phyloP scores from a whole-genome alignment of 92 coral and sea anemone genomes.

The Chrysogorgia sp. region DNA sequence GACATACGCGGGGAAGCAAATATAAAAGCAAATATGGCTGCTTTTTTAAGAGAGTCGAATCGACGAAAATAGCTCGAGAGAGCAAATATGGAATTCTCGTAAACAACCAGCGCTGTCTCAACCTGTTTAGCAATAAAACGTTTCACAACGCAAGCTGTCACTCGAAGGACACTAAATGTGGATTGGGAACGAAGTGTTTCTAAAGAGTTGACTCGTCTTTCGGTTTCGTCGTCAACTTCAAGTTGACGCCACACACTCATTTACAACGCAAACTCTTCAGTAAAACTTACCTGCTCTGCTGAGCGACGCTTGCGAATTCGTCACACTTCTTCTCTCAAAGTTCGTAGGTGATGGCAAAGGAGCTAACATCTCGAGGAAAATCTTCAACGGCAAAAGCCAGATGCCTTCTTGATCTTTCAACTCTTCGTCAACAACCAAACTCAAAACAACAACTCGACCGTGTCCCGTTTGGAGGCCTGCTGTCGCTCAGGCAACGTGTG shows the following conservation, averaged over 20 bases:
- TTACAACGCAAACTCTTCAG: neutral
- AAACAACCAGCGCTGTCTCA: too few species aligned
- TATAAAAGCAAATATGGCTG: too few species aligned
- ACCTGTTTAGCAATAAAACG: too few species aligned
- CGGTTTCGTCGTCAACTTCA: neutral
- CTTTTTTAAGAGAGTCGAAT: too few species aligned
- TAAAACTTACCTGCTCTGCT: constrained; percentile 29
- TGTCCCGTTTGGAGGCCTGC: too few species aligned
- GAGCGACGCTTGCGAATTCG: constrained; percentile 25
- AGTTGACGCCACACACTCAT: neutral
- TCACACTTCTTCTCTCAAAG: constrained; percentile 35
- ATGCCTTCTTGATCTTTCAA: neutral
- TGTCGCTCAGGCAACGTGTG: too few species aligned
- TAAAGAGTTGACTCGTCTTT: neutral
- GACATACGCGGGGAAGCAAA: too few species aligned
- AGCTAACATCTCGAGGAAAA: constrained; percentile 11
- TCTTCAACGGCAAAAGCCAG: neutral
- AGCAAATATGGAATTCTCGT: too few species aligned
- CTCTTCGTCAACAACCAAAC: neutral
- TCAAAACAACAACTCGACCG: too few species aligned
- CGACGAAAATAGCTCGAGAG: too few species aligned
- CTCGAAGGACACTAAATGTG: neutral
- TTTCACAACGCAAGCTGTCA: too few species aligned
- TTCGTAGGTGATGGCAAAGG: constrained; percentile 35
- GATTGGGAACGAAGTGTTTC: neutral